phyloP scores from a whole-genome alignment of 2,113 vertebrate genomes.

The Caranx melampygus region DNA sequence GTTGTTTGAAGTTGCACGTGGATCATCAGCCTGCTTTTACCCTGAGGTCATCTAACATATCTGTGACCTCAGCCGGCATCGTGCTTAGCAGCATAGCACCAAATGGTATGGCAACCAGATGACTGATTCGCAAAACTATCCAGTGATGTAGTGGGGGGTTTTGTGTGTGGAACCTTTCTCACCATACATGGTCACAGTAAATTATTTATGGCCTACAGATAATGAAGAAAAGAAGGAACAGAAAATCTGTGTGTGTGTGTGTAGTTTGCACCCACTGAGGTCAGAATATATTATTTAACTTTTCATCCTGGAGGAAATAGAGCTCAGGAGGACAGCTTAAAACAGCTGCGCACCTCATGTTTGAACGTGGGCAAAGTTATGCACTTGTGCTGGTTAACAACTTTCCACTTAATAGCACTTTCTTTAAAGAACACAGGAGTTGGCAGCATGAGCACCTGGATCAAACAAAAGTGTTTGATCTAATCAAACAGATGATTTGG shows the following conservation, averaged over 20 bases:
- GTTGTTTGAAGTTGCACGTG: constrained; percentile 37
- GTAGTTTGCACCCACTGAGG: neutral
- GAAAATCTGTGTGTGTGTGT: neutral
- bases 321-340: constrained; percentile 1
- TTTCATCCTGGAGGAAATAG: constrained; percentile 21
- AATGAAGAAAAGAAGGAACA: constrained; percentile 24
- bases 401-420: neutral
- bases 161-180: constrained; percentile 30
- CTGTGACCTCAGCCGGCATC: constrained; percentile 64
- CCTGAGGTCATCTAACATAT: constrained; percentile 71
- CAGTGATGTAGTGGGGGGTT: constrained; percentile 60
- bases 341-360: constrained; percentile 7
- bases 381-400: neutral
- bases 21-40: constrained; percentile 66
- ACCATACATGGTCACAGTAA: constrained; percentile 75
- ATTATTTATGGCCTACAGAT: constrained; percentile 43
- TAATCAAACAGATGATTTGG: neutral
- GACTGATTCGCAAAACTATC: constrained; percentile 66
- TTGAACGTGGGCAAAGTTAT: neutral
- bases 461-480: neutral
- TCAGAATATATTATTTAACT: constrained; percentile 16
- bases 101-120: constrained; percentile 69
- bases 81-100: constrained; percentile 39
- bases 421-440: neutral
- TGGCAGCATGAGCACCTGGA: neutral